Base-by-base conservation (phyloP, 2,797 vertebrate genomes). In the Neopelma chrysocephalum region DNA sequence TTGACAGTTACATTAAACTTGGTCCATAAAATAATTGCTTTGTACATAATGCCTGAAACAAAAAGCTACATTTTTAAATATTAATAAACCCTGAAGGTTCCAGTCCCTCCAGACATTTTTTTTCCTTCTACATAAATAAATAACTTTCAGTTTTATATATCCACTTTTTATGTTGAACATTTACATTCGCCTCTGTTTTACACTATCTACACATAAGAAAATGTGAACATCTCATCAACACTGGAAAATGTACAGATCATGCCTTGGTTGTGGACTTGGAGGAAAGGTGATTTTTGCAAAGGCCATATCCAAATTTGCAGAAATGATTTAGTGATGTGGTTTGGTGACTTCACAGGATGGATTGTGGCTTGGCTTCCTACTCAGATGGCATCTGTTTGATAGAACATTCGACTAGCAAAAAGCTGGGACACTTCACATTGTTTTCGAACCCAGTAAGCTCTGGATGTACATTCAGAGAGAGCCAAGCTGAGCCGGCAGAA, bases 91-190 rank as follows among this genome's bases (percentile, higher is more conserved):
- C 98, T 98, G 98, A 98, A 98, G 98, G 98, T 97, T 98, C 97
- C 96, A 96, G 89, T 97, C 92, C 98, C 96, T 97, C 97, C 95
- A 97, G 96, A 93, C 79, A 34, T 64, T 68, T 81, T 76, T 86
- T 97, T 97, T 26, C 50, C 97, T 98, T 98, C 98, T 98, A 98
- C 98, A 98, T 98, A 98, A 97, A 99, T 99, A 99, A 99, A 99
- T 98, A 99, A 97, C 97, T 98, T 98, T 98, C 97, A 77, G 96
- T 94, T 98, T 97, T 98, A 97, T 96, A 97, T 96, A 98, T 96
- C 98, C 97, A 96, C 97, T 96, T 98, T 97, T 95, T 96, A 97
- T 97, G 96, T 97, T 97, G 97, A 98, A 98, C 97, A 97, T 98
- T 97, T 97, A 98, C 98, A 98, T 32, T 79, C 95, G 60, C 97